Percentiles rank a stretch among this genome's conserved stretches.
Conservation (phyloP, 2,888 invertebrate genomes). For the Chironomus tentans region DNA sequence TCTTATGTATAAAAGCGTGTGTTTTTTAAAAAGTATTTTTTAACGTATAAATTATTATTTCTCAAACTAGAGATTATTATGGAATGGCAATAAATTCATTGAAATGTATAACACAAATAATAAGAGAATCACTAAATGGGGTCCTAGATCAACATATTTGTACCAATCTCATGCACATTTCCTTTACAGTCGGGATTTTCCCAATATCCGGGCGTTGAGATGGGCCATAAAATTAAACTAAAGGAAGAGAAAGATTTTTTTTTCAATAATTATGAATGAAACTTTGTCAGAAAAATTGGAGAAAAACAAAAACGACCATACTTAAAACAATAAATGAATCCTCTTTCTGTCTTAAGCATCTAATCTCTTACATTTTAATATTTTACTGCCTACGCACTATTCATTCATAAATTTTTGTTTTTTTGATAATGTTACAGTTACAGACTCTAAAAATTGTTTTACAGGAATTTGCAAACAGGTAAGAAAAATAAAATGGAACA, state of each 20-base stretch:
- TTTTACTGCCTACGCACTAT: not conserved
- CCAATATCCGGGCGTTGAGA: conserved; percentile 3
- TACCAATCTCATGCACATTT: conserved; percentile 10
- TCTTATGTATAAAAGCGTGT: too few relatives aligned
- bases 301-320: not conserved
- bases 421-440: too few relatives aligned
- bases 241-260: not conserved
- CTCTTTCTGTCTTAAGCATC: not conserved
- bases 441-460: too few relatives aligned
- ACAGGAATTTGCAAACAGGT: too few relatives aligned
- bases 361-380: not conserved
- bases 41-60: not conserved
- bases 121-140: not conserved
- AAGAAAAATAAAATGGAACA: too few relatives aligned
- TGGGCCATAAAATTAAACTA: not conserved
- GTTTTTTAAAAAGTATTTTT: too few relatives aligned
- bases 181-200: conserved; percentile 9
- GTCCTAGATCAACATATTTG: not conserved
- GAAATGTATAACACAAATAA: conserved; percentile 6
- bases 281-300: not conserved
- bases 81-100: conserved; percentile 17
- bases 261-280: not conserved
- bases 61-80: too few relatives aligned
- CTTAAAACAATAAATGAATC: conserved; percentile 8
- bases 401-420: not conserved